These are phyloP conservation scores for Litocranius walleri DNA, from an alignment of 2,113 vertebrate species.

Conservation along the genomic window DNA sequence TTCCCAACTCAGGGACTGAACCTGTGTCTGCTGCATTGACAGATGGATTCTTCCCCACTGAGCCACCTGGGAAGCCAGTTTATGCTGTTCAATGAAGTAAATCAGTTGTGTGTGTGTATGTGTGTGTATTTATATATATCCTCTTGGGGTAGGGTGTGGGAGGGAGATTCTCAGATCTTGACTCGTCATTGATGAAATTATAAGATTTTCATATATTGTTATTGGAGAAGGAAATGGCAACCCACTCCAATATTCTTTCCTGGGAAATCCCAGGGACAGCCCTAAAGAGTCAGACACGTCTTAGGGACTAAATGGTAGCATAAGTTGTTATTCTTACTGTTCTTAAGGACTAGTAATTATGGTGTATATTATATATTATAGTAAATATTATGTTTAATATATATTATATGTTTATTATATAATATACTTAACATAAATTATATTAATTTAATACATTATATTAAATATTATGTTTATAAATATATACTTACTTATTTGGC, in stretches of 20 bases:
- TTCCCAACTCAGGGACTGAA: neutral
- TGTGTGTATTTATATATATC: fast-evolving
- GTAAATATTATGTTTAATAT: neutral
- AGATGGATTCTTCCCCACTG: neutral
- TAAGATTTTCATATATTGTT: neutral
- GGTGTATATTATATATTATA: neutral
- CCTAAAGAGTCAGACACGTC: neutral
- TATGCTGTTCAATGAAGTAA: neutral
- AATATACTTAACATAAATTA: neutral
- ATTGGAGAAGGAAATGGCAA: neutral
- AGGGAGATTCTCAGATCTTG: neutral
- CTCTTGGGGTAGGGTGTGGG: neutral
- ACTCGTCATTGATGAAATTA: neutral
- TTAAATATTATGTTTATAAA: neutral
- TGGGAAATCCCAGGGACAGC: neutral
- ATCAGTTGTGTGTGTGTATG: neutral
- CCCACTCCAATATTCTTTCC: neutral
- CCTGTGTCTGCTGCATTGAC: neutral
- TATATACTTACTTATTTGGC: neutral
- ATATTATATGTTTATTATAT: neutral
- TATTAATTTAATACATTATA: neutral
- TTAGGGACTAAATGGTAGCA: neutral
- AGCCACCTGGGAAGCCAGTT: neutral
- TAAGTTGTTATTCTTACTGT: neutral
- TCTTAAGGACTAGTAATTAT: neutral